phyloP scores from a whole-genome alignment of 2,888 invertebrate genomes.

The Agrilus biguttatus region DNA sequence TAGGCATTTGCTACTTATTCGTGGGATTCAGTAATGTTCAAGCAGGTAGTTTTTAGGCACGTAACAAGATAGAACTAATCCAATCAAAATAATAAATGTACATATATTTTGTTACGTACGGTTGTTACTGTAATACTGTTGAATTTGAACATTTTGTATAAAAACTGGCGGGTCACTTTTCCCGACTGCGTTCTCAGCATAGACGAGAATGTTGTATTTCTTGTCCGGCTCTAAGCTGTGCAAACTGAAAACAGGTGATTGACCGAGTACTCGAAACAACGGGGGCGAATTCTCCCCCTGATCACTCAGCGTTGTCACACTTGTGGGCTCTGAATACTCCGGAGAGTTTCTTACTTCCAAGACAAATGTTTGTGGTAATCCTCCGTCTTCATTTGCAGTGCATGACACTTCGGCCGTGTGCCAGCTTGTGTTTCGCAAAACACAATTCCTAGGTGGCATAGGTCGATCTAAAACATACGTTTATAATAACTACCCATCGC shows the following conservation, averaged over 20 bases:
- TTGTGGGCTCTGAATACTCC: constrained; percentile 28
- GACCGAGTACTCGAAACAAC: constrained; percentile 46
- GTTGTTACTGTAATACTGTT: too few species aligned
- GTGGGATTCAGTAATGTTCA: too few species aligned
- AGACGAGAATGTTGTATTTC: constrained; percentile 65
- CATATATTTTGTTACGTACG: too few species aligned
- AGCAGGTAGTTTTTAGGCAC: too few species aligned
- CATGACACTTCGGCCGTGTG: constrained; percentile 54
- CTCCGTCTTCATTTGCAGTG: constrained; percentile 67
- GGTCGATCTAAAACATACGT: constrained; percentile 47
- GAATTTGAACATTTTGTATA: constrained; percentile 42
- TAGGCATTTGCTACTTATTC: too few species aligned
- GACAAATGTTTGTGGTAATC: constrained; percentile 67
- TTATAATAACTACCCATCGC: too few species aligned
- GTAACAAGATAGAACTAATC: too few species aligned
- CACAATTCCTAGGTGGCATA: constrained; percentile 61
- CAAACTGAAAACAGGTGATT: constrained; percentile 55
- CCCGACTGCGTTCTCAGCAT: constrained; percentile 70
- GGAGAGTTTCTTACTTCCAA: constrained; percentile 59
- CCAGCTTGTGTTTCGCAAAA: constrained; percentile 44
- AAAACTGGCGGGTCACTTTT: constrained; percentile 60
- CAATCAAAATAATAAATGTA: too few species aligned
- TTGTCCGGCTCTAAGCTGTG: constrained; percentile 61
- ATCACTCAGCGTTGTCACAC: constrained; percentile 30
- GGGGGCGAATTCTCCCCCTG: constrained; percentile 26